Conservation (phyloP, 1,140 invertebrate species). For the Stenopsyche tienmushanensis region DNA sequence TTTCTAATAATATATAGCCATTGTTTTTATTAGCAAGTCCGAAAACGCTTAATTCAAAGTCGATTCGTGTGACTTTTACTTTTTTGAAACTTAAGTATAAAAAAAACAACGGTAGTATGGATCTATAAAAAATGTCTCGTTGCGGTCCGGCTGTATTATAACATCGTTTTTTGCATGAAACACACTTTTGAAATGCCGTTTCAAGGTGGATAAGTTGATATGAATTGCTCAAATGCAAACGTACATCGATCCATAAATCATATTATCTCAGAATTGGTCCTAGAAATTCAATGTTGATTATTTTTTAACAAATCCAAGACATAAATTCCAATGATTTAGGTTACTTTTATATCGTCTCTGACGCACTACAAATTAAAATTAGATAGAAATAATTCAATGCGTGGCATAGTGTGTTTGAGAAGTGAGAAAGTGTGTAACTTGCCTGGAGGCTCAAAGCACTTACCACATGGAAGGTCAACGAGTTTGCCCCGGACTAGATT, state of each 20-base stretch:
- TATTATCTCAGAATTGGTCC: too few species aligned
- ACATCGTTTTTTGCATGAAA: neutral
- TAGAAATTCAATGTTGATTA: too few species aligned
- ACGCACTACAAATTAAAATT: too few species aligned
- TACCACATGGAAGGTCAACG: neutral
- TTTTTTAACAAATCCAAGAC: too few species aligned
- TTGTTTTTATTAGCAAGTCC: too few species aligned
- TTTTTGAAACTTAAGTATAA: too few species aligned
- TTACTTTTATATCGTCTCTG: neutral
- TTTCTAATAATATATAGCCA: too few species aligned
- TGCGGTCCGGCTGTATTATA: too few species aligned
- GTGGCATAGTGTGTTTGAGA: too few species aligned
- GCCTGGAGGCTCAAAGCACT: neutral
- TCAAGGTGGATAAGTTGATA: neutral
- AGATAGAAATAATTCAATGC: too few species aligned
- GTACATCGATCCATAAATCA: too few species aligned
- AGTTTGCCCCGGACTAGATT: neutral
- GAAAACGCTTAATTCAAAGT: neutral
- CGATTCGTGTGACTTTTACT: neutral
- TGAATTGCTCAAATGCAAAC: neutral
- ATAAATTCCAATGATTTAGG: too few species aligned
- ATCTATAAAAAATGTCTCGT: neutral
- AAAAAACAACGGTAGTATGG: neutral
- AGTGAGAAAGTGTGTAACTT: neutral
- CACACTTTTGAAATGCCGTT: neutral